Evolutionary conservation across 2,888 invertebrate species (phyloP), one percentile per base, ranked within the genome.

Genomic region (Drosophila yooni): DNA sequence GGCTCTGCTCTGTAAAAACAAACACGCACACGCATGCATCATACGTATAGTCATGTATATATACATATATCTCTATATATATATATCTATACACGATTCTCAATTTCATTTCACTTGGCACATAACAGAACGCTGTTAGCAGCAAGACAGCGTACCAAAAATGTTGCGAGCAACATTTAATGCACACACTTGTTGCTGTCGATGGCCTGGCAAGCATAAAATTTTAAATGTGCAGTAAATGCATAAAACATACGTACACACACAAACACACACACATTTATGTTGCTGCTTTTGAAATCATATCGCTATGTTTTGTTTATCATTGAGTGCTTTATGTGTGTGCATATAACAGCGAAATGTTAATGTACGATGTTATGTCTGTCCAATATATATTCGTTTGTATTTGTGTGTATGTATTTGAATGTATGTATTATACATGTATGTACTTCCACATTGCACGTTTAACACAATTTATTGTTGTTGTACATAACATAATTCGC

Each of bases 41-140:
- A 66, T 50, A 8, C 38, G 46, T n/a, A 34, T 48, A 46, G 36
- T 29, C 60, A 76, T 34, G 33, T 34, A 50, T 21, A 54, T n/a
- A 40, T 27, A 58, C 15, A 51, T 51, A 25, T 38, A 48, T 38
- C 7, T 31, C 27, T 21, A 52, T 13, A 21, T 40, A n/a, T 48
- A 59, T 18, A 11, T 50, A 43, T 46, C 25, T 50, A 57, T 27
- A 53, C 31, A n/a, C 38, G 29, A 27, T 21, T 31, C 31, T 38
- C 21, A 58, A 46, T 61, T 52, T 66, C 48, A 46, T 59, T 81
- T 70, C 72, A 78, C 60, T 76, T 61, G 31, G 34, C 52, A 50
- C 51, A 51, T 74, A 68, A 74, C 76, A 76, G 57, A 74, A 46
- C 53, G 48, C 81, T 78, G 81, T 78, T 66, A 80, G 50, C 18